These are phyloP conservation scores for Leptoteleia sp. DNA, from an alignment of 1,140 invertebrate species.

Conservation along the genomic window DNA sequence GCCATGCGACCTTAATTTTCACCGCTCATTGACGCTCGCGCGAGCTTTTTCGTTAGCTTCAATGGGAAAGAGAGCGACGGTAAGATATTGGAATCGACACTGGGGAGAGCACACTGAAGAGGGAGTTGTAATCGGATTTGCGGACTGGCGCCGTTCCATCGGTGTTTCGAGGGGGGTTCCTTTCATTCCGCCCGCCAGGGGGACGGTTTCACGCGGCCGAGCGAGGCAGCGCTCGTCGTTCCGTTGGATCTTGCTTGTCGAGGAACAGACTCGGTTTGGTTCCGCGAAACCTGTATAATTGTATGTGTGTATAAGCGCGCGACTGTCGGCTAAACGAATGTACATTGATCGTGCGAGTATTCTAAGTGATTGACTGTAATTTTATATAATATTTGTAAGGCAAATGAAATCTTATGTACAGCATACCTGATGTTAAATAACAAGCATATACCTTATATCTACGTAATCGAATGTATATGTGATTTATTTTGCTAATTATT, in stretches of 20 bases:
- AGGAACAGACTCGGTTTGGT: conserved; percentile 51
- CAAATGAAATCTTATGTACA: conserved; percentile 79
- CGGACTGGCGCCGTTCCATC: conserved; percentile 39
- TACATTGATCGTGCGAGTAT: conserved; percentile 69
- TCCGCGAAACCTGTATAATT: conserved; percentile 61
- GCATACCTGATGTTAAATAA: conserved; percentile 80
- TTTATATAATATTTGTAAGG: conserved; percentile 82
- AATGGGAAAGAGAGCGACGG: conserved; percentile 13
- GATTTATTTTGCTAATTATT: conserved; percentile 70
- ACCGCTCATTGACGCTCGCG: neutral
- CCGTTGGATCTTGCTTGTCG: conserved; percentile 25
- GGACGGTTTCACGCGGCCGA: conserved; percentile 1
- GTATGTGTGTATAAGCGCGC: conserved; percentile 61
- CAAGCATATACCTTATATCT: conserved; percentile 78
- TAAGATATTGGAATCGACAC: too few relatives aligned
- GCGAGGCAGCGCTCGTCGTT: neutral
- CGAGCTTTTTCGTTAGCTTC: conserved; percentile 7
- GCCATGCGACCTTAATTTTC: conserved; percentile 1
- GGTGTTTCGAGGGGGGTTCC: conserved; percentile 17
- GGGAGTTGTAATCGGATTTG: conserved; percentile 24
- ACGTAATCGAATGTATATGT: conserved; percentile 68
- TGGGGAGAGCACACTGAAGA: too few relatives aligned
- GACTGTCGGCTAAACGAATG: conserved; percentile 62
- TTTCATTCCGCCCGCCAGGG: too few relatives aligned
- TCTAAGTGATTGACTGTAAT: conserved; percentile 80